phyloP scores from a whole-genome alignment of 1,140 invertebrate genomes.

The Lethrus apterus region DNA sequence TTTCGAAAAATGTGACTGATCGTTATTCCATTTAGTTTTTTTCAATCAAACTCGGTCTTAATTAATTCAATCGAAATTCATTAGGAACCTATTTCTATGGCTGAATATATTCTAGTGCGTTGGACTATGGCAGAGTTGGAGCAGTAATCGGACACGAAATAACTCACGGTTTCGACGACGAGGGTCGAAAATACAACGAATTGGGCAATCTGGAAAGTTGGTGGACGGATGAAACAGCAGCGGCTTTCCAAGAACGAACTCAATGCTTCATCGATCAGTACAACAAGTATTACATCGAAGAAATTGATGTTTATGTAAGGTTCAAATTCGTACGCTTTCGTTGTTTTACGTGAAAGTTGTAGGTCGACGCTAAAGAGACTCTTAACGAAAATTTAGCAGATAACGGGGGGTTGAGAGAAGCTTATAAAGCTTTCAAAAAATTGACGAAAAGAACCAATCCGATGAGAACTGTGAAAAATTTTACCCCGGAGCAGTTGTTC shows the following conservation, averaged over 20 bases:
- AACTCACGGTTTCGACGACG: conserved; percentile 52
- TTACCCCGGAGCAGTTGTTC: conserved; percentile 57
- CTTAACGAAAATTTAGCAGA: conserved; percentile 64
- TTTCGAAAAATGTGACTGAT: no score
- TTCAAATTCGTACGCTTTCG: background rate
- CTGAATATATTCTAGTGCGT: conserved; percentile 19
- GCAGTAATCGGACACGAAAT: conserved; percentile 54
- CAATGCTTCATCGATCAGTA: conserved; percentile 7
- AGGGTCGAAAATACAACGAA: conserved; percentile 50
- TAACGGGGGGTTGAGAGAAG: conserved; percentile 58
- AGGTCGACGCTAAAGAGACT: conserved; percentile 47
- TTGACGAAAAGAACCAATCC: conserved; percentile 22
- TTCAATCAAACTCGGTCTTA: no score
- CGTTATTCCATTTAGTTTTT: no score
- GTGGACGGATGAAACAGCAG: background rate
- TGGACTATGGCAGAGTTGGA: conserved; percentile 50
- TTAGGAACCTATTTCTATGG: no score
- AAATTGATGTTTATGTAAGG: conserved; percentile 7
- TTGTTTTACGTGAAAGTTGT: no score
- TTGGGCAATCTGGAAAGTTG: conserved; percentile 60
- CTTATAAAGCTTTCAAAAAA: conserved; percentile 47
- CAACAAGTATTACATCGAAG: conserved; percentile 4
- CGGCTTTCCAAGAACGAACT: background rate
- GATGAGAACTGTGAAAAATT: conserved; percentile 17
- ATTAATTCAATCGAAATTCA: no score